Evolutionary conservation across 1,140 invertebrate species (phyloP), one percentile per base, ranked within the genome.

Genomic region (Drosophila sucinea): DNA sequence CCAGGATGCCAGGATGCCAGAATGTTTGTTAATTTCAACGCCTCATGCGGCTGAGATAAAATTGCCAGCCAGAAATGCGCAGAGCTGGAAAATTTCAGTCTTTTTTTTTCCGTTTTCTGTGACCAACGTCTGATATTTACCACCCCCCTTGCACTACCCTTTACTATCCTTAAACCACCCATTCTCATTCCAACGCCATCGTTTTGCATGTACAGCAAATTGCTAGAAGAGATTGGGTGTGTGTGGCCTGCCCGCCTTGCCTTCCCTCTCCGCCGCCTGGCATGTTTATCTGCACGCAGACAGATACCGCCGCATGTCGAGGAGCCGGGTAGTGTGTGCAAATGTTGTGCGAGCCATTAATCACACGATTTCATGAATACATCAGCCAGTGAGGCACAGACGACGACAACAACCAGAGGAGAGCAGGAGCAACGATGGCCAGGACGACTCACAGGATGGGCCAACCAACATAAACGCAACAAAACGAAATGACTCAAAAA

Each of bases 341-440:
- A 90, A 90, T 90, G 89, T 90, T 89, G 81, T 90, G 84, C 83
- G 81, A 91, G 89, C 86, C 89, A 90, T 90, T 90, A 90, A 90
- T 90, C 89, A 90, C 89, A 90, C 89, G 89, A 90, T 90, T 90
- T 91, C 89, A 91, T 91, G 89, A 90, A 90, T 90, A 91, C 89
- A 90, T 90, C 89, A 90, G 82, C 89, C 84, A 90, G 76, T 89
- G 84, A 80, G 81, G 84, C 83, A 73, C 82, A 86, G 81, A 85
- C 64, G 63, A 67, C 72, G 41, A 63, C 71, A 41, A 27, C 62
- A 47, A 17, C 64, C 75, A 41, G 67, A 79, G 64, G 60, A 60
- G 35, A 68, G 73, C 63, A 61, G 69, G 56, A 71, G 60, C 67
- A 62, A 55, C 11, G 23, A 27, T n/a, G 25, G 4, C n/a, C 17